Base-by-base conservation (phyloP, 2,888 invertebrate species). In the Drosophila paramelanica region DNA sequence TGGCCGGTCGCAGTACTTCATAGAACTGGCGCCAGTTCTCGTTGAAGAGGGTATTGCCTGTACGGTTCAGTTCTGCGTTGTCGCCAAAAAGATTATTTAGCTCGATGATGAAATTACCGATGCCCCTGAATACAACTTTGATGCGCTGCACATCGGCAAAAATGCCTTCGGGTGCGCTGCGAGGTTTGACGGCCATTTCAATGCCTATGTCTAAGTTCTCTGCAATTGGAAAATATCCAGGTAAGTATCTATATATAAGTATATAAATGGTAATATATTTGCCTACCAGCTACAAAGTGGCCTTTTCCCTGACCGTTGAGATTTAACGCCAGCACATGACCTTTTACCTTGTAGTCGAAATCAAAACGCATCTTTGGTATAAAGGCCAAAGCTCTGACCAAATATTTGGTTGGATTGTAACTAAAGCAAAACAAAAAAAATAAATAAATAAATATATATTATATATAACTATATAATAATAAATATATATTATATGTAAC, bases 1-100 rank as follows among this genome's bases (percentile, higher is more conserved):
- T 91, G 67, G 95, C 94, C 31, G 95, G 95, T 77, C 94, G 93
- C 53, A 95, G 89, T 1, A 95, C 94, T 78, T 95, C 95, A 0
- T 94, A 94, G 1, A 95, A 94, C 45, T 95, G 94, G 27, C 94
- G 93, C 95, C 95, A 96, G 89, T 95, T 95, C 13, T 94, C 94
- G 89, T 96, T 96, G 71, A 96, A 92, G 76, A 95, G 94, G 7
- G 93, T 93, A 83, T 96, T 95, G 3, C 95, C 95, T 77, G 94
- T 94, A 46, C 95, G 94, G 93, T 95, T 95, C 11, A 91, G 71
- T 1, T 81, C 79, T 7, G 65, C 70, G 43, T 89, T 79, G 14
- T 79, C 84, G 5, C 67, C 69, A 84, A 95, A 95, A 27, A 96
- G 91, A 91, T 95, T 95, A 49, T 94, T 93, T 93, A 95, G 94